A percentile compares a stretch with the other conserved stretches of the same genome.
These are phyloP conservation scores for Trypoxylon attenuatum DNA, from an alignment of 2,888 invertebrate genomes.

Conservation along the genomic window DNA sequence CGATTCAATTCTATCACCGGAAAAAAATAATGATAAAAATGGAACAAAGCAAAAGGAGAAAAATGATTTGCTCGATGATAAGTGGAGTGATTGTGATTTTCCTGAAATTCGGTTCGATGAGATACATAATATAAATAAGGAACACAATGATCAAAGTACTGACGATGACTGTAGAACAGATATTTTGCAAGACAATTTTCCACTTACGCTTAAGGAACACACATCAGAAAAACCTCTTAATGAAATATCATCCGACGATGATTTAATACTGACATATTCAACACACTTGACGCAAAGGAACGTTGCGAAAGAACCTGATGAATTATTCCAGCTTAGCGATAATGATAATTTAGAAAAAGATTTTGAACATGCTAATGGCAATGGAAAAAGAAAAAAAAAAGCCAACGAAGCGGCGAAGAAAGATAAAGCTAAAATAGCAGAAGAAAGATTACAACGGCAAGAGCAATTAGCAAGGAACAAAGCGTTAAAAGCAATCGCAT, in stretches of 20 bases:
- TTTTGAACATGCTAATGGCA: background rate
- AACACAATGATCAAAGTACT: too few species aligned
- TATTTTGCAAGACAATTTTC: background rate
- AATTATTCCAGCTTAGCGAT: too few species aligned
- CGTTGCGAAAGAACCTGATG: too few species aligned
- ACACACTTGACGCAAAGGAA: too few species aligned
- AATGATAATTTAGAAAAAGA: conserved; percentile 5
- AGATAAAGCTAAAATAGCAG: conserved; percentile 15
- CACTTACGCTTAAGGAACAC: too few species aligned
- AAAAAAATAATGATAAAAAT: background rate
- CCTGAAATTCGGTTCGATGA: conserved; percentile 45
- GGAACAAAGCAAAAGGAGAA: background rate
- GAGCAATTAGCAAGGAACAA: conserved; percentile 50
- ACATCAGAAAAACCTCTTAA: too few species aligned
- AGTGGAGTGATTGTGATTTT: conserved; percentile 38
- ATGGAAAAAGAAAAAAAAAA: conserved; percentile 2
- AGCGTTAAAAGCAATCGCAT: conserved; percentile 50
- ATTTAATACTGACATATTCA: too few species aligned
- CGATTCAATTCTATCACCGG: conserved; percentile 19
- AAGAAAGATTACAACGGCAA: conserved; percentile 32
- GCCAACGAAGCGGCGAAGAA: conserved; percentile 17
- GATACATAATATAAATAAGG: background rate
- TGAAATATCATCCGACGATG: too few species aligned
- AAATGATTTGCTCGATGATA: background rate
- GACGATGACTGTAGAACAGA: too few species aligned